Conservation (phyloP, 2,113 vertebrate species). For the Aleadryas rufinucha region DNA sequence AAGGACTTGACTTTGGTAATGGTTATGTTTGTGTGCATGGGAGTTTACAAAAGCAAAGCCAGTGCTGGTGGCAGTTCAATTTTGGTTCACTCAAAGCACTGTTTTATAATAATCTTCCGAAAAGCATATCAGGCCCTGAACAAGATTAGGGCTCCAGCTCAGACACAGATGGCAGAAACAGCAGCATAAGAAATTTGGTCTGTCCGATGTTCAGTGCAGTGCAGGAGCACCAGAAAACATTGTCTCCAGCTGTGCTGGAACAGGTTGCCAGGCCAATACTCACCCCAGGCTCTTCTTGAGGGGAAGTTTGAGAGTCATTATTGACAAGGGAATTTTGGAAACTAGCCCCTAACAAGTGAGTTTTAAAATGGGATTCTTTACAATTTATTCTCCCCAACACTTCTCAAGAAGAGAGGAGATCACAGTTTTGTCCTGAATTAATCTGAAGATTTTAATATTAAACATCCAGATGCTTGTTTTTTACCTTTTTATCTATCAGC, state of each 20-base stretch:
- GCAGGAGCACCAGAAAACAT: neutral
- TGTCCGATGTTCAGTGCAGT: neutral
- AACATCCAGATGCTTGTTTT: neutral
- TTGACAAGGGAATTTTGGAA: neutral
- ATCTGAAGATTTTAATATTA: neutral
- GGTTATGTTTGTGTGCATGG: accelerated
- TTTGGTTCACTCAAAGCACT: neutral
- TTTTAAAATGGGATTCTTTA: neutral
- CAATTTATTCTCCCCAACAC: neutral
- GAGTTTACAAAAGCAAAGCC: neutral
- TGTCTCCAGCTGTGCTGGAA: neutral
- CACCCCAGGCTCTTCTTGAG: neutral
- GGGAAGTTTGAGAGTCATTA: neutral
- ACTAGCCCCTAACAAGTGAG: neutral
- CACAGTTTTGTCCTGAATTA: neutral
- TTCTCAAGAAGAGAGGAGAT: neutral
- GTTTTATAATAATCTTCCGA: neutral
- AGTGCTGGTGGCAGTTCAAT: neutral
- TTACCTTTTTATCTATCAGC: neutral
- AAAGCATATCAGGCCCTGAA: neutral
- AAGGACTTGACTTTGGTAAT: neutral
- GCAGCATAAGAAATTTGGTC: neutral
- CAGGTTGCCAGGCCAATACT: neutral
- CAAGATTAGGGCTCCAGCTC: neutral
- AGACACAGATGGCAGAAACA: neutral